Percentiles rank a stretch among this genome's conserved stretches.
phyloP scores from a whole-genome alignment of 2,797 vertebrate genomes.

The Coregonus sp. region DNA sequence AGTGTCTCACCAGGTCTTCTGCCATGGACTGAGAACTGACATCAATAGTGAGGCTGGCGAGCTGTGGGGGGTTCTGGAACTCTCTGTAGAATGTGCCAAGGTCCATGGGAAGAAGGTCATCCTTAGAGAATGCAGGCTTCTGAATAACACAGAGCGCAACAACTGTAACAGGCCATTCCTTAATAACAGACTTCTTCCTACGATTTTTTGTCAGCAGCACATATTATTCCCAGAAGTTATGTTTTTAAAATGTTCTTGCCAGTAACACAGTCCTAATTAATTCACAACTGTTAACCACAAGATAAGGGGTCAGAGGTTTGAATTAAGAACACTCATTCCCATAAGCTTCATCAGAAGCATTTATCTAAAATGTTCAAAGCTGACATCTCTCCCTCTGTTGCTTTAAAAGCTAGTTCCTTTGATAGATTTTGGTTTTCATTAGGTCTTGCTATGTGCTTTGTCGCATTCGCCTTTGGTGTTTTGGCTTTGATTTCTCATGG shows the following conservation, averaged over 20 bases:
- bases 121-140: conserved; percentile 98
- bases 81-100: conserved; percentile 97
- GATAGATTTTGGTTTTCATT: neutral
- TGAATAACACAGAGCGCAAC: conserved; percentile 53
- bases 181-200: neutral
- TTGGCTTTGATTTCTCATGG: neutral
- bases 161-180: neutral
- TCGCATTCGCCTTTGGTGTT: neutral
- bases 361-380: neutral
- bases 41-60: conserved; percentile 94
- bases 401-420: neutral
- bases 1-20: conserved; percentile 87
- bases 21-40: conserved; percentile 98
- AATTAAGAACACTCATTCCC: neutral
- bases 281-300: neutral
- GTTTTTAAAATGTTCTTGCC: neutral
- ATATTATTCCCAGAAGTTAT: neutral
- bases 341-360: neutral
- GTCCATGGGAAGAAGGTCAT: conserved; percentile 97
- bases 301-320: neutral
- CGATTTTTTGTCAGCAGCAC: neutral
- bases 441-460: neutral
- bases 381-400: neutral
- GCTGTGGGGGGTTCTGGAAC: conserved; percentile 97
- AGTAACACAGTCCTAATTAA: neutral